These are phyloP conservation scores for Amphilophus citrinellus DNA, from an alignment of 2,113 vertebrate genomes.

Conservation along the genomic window DNA sequence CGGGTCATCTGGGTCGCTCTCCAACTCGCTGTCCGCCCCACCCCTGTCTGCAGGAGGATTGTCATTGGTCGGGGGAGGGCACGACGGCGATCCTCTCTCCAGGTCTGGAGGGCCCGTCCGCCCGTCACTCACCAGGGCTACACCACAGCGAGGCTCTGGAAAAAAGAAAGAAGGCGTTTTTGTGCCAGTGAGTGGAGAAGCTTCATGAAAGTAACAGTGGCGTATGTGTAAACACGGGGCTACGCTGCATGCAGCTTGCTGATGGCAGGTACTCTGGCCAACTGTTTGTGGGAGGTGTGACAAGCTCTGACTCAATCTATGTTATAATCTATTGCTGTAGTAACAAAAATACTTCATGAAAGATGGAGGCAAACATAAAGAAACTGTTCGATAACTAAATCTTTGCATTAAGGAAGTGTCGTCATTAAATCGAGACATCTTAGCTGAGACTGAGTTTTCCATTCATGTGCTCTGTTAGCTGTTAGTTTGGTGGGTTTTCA, in stretches of 20 bases:
- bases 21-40: slow-evolving; percentile 89
- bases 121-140: slow-evolving; percentile 79
- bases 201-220: neutral
- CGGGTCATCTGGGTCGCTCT: slow-evolving; percentile 93
- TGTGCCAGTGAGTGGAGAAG: neutral
- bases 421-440: neutral
- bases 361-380: neutral
- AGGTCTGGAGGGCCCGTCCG: slow-evolving; percentile 72
- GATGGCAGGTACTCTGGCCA: slow-evolving; percentile 14
- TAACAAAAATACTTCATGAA: slow-evolving; percentile 9
- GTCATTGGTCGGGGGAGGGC: slow-evolving; percentile 78
- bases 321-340: slow-evolving; percentile 14
- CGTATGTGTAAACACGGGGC: slow-evolving; percentile 1
- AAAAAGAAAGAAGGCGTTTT: neutral
- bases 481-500: neutral
- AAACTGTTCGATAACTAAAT: neutral
- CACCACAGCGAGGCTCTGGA: slow-evolving; percentile 79
- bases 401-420: neutral
- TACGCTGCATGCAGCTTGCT: slow-evolving; percentile 3
- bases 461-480: neutral
- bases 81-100: slow-evolving; percentile 77
- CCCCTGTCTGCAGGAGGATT: slow-evolving; percentile 80
- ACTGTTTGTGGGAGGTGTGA: slow-evolving; percentile 51
- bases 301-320: slow-evolving; percentile 25
- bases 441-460: neutral